Conservation (phyloP, 2,797 vertebrate genomes). For the Sebastiscus albofasciatus region DNA sequence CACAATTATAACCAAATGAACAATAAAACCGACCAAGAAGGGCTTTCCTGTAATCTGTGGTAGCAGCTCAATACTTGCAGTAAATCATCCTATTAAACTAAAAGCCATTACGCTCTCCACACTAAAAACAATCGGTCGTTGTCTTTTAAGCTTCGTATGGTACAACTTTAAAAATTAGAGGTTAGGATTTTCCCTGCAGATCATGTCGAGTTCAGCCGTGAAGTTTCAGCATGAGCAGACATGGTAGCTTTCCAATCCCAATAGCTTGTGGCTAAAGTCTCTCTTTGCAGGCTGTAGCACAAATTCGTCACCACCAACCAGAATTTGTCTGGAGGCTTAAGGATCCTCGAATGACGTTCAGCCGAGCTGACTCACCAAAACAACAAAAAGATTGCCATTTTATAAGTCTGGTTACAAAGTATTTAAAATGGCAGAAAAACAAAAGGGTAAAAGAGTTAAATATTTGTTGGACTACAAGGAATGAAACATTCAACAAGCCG, state of each 20-base stretch:
- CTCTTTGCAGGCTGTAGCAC: slow-evolving; percentile 9
- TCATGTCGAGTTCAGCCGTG: slow-evolving; percentile 15
- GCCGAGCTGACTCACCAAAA: slow-evolving; percentile 5
- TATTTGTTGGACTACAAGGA: neutral
- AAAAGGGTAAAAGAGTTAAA: neutral
- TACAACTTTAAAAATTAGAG: slow-evolving; percentile 9
- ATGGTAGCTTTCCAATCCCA: slow-evolving; percentile 15
- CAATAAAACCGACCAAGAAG: neutral
- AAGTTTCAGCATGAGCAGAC: slow-evolving; percentile 33
- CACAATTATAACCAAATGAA: slow-evolving; percentile 7
- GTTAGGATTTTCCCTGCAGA: slow-evolving; percentile 3
- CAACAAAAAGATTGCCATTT: neutral
- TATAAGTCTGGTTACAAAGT: neutral
- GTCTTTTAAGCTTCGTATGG: neutral
- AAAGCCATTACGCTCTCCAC: neutral
- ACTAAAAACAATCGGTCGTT: neutral
- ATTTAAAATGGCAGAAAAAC: neutral
- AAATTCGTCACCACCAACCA: slow-evolving; percentile 41
- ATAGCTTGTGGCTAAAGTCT: slow-evolving; percentile 42
- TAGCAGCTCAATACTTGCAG: neutral
- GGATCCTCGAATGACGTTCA: slow-evolving; percentile 20
- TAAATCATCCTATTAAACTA: slow-evolving; percentile 19
- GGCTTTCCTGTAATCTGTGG: neutral
- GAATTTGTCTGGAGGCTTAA: slow-evolving; percentile 40
- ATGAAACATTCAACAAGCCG: neutral